Conservation (phyloP, 2,113 vertebrate genomes). For the Anser brachyrhynchus region DNA sequence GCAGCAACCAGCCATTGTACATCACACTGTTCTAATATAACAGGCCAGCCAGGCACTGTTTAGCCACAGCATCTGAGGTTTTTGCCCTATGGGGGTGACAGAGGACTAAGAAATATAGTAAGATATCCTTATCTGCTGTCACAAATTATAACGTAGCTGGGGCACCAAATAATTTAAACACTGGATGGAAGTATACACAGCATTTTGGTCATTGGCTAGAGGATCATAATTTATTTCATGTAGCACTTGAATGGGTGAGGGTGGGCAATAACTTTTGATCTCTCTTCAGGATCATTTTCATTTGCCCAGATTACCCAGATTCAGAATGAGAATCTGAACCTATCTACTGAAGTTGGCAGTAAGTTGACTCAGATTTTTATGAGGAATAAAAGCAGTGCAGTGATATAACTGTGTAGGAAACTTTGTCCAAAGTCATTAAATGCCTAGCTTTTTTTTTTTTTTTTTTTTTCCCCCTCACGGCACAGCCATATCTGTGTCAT, state of each 20-base stretch:
- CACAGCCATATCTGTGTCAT: background rate
- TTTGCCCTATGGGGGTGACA: background rate
- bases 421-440: background rate
- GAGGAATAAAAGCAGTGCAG: background rate
- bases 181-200: background rate
- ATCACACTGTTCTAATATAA: background rate
- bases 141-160: background rate
- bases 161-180: background rate
- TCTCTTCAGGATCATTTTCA: background rate
- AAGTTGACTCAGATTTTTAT: background rate
- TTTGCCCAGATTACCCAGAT: background rate
- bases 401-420: slow-evolving; percentile 1
- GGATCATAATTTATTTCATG: background rate
- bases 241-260: background rate
- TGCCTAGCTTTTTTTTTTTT: background rate
- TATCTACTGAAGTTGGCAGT: background rate
- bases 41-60: background rate
- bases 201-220: background rate
- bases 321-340: background rate
- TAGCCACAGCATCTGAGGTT: background rate
- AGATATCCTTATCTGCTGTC: background rate
- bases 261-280: background rate
- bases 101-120: background rate
- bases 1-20: background rate
- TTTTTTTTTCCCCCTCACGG: background rate